phyloP scores from a whole-genome alignment of 2,113 vertebrate genomes.

The Thamnaconus septentrionalis region DNA sequence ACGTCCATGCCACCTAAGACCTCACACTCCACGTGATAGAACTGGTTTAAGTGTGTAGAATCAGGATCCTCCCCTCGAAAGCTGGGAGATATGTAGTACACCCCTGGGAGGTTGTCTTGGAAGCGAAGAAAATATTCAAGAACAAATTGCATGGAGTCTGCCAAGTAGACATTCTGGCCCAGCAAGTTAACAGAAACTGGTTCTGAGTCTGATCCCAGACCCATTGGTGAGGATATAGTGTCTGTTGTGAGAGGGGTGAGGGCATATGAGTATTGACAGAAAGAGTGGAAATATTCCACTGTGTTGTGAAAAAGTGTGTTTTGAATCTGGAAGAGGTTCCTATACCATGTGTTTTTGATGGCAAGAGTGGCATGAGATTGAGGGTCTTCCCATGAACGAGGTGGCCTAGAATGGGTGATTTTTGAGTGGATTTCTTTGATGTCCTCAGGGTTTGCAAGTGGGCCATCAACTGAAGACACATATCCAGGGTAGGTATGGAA shows the following conservation, averaged over 20 bases:
- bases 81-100: constrained; percentile 80
- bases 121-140: constrained; percentile 82
- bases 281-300: constrained; percentile 76
- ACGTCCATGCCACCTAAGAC: constrained; percentile 74
- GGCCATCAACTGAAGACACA: constrained; percentile 74
- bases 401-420: constrained; percentile 65
- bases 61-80: constrained; percentile 81
- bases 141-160: constrained; percentile 82
- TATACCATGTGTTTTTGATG: constrained; percentile 77
- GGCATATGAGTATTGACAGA: constrained; percentile 73
- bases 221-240: constrained; percentile 81
- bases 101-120: constrained; percentile 72
- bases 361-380: constrained; percentile 69
- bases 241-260: constrained; percentile 80
- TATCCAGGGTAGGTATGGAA: constrained; percentile 72
- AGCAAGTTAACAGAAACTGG: constrained; percentile 75
- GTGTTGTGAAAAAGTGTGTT: constrained; percentile 80
- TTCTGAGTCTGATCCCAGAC: constrained; percentile 79
- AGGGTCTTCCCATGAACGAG: constrained; percentile 73
- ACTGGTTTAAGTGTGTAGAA: constrained; percentile 79
- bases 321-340: constrained; percentile 78
- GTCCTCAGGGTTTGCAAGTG: constrained; percentile 52
- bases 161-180: constrained; percentile 77
- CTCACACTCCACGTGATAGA: constrained; percentile 82
- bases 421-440: constrained; percentile 64